A percentile compares a stretch with the other conserved stretches of the same genome.
phyloP scores from a whole-genome alignment of 2,113 vertebrate species.

The Morone chrysops region DNA sequence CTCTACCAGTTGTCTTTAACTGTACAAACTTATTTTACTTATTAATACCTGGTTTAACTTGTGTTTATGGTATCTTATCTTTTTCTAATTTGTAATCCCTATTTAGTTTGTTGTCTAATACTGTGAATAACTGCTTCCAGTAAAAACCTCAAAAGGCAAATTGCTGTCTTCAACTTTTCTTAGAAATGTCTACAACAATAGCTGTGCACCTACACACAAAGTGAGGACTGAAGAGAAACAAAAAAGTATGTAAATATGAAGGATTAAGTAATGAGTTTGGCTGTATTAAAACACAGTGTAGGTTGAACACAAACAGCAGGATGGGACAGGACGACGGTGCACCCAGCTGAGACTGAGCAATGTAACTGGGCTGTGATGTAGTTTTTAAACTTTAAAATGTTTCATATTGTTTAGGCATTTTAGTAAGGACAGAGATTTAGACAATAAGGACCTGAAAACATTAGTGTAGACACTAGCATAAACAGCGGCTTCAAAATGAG shows the following conservation, averaged over 20 bases:
- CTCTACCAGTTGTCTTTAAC: too few relatives aligned
- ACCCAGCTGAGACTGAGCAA: neutral
- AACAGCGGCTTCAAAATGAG: slow-evolving; percentile 8
- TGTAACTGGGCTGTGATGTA: neutral
- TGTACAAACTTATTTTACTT: too few relatives aligned
- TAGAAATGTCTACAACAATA: neutral
- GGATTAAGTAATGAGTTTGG: neutral
- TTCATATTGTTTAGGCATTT: neutral
- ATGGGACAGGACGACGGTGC: neutral
- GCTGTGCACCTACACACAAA: neutral
- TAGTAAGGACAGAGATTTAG: neutral
- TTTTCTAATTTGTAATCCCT: neutral
- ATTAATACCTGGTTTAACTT: neutral
- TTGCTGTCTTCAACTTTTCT: neutral
- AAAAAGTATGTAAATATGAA: neutral
- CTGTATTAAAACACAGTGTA: neutral
- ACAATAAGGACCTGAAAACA: neutral
- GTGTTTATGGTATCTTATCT: neutral
- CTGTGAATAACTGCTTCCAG: neutral
- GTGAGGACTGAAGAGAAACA: neutral
- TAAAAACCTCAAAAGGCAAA: neutral
- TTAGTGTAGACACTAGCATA: neutral
- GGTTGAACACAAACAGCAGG: neutral
- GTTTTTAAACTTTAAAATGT: too few relatives aligned
- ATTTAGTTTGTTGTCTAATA: neutral